Conservation (phyloP, 2,113 vertebrate genomes). For the Spea bombifrons region DNA sequence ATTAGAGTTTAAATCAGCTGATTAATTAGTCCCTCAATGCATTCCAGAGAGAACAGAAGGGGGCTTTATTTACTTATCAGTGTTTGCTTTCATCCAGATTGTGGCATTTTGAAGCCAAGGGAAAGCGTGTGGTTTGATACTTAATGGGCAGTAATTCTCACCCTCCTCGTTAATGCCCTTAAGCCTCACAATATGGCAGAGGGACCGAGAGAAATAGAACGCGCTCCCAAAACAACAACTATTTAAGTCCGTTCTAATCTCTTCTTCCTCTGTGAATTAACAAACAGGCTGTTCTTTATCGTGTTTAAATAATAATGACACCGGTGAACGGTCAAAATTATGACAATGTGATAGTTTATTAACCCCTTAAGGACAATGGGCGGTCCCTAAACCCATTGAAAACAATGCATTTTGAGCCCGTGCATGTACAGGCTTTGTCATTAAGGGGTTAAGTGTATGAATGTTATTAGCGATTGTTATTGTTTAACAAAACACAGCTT, state of each 20-base stretch:
- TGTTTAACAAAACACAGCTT: too few relatives aligned
- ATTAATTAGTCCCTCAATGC: not conserved
- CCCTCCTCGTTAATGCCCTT: conserved; percentile 17
- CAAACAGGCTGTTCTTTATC: not conserved
- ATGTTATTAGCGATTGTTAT: too few relatives aligned
- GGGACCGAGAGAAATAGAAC: not conserved
- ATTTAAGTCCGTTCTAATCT: not conserved
- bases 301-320: too few relatives aligned
- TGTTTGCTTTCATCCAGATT: conserved; percentile 36
- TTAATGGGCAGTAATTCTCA: conserved; percentile 5
- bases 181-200: conserved; percentile 23
- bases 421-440: too few relatives aligned
- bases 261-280: not conserved
- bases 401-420: too few relatives aligned
- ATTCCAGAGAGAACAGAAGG: conserved; percentile 32
- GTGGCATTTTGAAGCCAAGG: conserved; percentile 38
- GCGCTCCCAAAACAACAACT: conserved; percentile 3
- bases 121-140: conserved; percentile 18
- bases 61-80: conserved; percentile 16
- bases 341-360: too few relatives aligned
- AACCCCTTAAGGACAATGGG: too few relatives aligned
- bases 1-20: not conserved
- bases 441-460: too few relatives aligned
- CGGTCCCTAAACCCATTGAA: too few relatives aligned
- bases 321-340: too few relatives aligned